Percentiles rank a stretch among this genome's conserved stretches.
phyloP scores from a whole-genome alignment of 2,797 vertebrate species.

The Champsocephalus esox region DNA sequence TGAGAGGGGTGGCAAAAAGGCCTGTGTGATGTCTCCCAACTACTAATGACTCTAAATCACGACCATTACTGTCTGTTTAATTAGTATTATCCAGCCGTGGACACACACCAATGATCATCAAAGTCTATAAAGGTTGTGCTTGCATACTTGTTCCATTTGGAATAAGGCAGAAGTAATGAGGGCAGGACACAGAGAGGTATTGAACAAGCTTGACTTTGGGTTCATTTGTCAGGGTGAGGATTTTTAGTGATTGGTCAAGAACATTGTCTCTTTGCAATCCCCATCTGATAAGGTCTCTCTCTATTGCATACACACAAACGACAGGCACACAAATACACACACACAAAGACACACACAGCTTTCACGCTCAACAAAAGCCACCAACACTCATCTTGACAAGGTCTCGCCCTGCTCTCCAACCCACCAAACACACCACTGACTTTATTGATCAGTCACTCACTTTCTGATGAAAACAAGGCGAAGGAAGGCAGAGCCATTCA shows the following conservation, averaged over 20 bases:
- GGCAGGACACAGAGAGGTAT: background rate
- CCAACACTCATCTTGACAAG: constrained; percentile 65
- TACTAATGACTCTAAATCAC: constrained; percentile 73
- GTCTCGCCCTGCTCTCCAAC: constrained; percentile 58
- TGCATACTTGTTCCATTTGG: constrained; percentile 7
- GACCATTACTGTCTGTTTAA: constrained; percentile 72
- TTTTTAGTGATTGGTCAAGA: constrained; percentile 17
- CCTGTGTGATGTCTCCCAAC: constrained; percentile 57
- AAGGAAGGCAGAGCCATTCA: constrained; percentile 30
- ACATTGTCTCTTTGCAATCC: constrained; percentile 17
- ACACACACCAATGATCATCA: constrained; percentile 58
- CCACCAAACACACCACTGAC: constrained; percentile 41
- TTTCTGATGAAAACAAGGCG: constrained; percentile 62
- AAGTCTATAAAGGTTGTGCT: constrained; percentile 37
- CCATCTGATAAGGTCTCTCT: constrained; percentile 21
- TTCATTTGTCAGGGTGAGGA: background rate
- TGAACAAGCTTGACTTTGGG: constrained; percentile 7
- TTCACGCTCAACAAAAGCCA: constrained; percentile 65
- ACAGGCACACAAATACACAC: background rate
- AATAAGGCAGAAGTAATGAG: background rate
- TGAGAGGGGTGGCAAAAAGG: constrained; percentile 58
- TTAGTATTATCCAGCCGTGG: constrained; percentile 59
- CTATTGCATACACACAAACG: background rate
- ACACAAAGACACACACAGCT: constrained; percentile 17
- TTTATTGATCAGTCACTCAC: constrained; percentile 74